These are phyloP conservation scores for Mythimna vitellina DNA, from an alignment of 2,888 invertebrate genomes.

Conservation along the genomic window DNA sequence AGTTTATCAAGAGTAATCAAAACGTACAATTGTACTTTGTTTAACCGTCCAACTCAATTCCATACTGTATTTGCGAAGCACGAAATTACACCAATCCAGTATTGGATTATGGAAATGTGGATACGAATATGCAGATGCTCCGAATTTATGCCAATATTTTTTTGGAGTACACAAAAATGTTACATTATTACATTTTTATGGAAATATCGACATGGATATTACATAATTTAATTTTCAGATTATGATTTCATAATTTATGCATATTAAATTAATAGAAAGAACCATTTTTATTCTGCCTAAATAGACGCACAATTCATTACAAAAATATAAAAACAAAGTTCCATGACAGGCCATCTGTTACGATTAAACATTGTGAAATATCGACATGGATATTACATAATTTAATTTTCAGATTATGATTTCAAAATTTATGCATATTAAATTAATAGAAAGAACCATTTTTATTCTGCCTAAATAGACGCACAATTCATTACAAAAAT, in stretches of 20 bases:
- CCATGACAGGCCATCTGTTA: too few species aligned
- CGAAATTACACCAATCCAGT: conserved; percentile 61
- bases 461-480: too few species aligned
- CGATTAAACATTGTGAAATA: too few species aligned
- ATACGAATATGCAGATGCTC: conserved; percentile 46
- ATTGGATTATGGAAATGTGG: conserved; percentile 56
- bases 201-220: neutral
- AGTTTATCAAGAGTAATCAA: conserved; percentile 49
- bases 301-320: too few species aligned
- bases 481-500: too few species aligned
- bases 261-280: neutral
- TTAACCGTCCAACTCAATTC: conserved; percentile 51
- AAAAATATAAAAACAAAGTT: too few species aligned
- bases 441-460: too few species aligned
- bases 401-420: too few species aligned
- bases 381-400: too few species aligned
- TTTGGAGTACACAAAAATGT: conserved; percentile 11
- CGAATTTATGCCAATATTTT: conserved; percentile 14
- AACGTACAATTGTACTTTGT: conserved; percentile 55
- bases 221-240: neutral
- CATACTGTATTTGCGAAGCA: conserved; percentile 53
- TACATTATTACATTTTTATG: neutral
- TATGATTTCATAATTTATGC: neutral
- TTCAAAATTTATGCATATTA: too few species aligned
- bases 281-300: too few species aligned